phyloP scores from a whole-genome alignment of 2,113 vertebrate genomes.

The Odontophorus gujanensis region DNA sequence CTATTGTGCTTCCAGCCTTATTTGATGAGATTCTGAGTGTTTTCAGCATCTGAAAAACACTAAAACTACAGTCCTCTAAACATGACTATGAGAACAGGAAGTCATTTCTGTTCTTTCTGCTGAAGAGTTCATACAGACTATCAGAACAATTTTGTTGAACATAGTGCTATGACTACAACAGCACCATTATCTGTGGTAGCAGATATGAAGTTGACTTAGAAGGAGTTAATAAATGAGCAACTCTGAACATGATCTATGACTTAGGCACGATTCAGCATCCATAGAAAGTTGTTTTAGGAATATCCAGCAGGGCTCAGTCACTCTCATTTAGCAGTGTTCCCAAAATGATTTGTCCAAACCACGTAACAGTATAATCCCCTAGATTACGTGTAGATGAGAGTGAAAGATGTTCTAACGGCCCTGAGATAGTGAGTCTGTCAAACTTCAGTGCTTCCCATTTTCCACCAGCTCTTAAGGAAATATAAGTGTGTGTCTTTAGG shows the following conservation, averaged over 20 bases:
- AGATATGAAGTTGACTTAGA: not conserved
- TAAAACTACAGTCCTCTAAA: not conserved
- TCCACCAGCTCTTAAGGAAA: not conserved
- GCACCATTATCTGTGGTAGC: not conserved
- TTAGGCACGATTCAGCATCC: not conserved
- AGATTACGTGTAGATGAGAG: not conserved
- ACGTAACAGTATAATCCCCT: not conserved
- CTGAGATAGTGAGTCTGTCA: not conserved
- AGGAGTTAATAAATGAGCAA: not conserved
- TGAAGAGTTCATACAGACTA: not conserved
- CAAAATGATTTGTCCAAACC: not conserved
- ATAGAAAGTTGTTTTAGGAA: not conserved
- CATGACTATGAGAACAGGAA: not conserved
- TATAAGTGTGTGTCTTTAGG: not conserved
- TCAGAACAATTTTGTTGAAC: not conserved
- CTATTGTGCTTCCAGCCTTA: fast-evolving
- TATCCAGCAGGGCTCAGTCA: not conserved
- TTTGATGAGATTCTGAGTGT: not conserved
- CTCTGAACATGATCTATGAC: not conserved
- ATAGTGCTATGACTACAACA: not conserved
- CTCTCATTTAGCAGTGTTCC: not conserved
- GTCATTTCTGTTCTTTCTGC: not conserved
- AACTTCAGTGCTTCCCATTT: not conserved
- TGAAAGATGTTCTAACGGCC: not conserved
- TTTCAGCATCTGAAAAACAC: not conserved